Conservation (phyloP, 2,888 invertebrate genomes). For the Boloria euphrosyne region DNA sequence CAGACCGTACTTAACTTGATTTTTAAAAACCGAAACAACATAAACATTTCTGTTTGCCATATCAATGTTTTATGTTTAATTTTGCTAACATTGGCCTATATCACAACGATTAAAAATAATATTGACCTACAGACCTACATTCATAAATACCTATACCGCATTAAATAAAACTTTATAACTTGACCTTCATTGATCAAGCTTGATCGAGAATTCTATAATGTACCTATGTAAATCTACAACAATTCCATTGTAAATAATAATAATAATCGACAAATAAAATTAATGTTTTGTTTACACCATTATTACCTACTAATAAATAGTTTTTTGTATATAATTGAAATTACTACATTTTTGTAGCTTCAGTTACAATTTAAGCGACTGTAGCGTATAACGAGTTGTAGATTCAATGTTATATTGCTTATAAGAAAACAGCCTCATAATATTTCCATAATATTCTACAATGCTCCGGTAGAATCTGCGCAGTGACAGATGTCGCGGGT, state of each 20-base stretch:
- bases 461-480: constrained; percentile 15
- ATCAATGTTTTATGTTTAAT: neutral
- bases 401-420: neutral
- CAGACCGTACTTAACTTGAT: constrained; percentile 44
- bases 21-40: constrained; percentile 15
- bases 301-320: too few relatives aligned
- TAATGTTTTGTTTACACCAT: too few relatives aligned
- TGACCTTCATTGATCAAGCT: constrained; percentile 25
- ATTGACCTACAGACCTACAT: constrained; percentile 35
- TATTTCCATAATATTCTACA: too few relatives aligned
- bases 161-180: constrained; percentile 15
- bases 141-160: constrained; percentile 22
- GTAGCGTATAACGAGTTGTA: neutral
- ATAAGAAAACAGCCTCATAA: neutral
- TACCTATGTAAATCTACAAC: neutral
- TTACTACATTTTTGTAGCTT: too few relatives aligned
- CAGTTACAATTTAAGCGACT: too few relatives aligned
- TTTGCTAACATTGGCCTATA: constrained; percentile 16
- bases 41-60: neutral
- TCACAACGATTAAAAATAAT: constrained; percentile 10
- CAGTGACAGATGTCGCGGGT: constrained; percentile 23
- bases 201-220: constrained; percentile 10
- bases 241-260: constrained; percentile 22
- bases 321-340: too few relatives aligned
- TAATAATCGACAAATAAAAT: too few relatives aligned